Percentiles rank a stretch among this genome's conserved stretches.
These are phyloP conservation scores for Tragulus kanchil DNA, from an alignment of 2,113 vertebrate genomes.

Conservation along the genomic window DNA sequence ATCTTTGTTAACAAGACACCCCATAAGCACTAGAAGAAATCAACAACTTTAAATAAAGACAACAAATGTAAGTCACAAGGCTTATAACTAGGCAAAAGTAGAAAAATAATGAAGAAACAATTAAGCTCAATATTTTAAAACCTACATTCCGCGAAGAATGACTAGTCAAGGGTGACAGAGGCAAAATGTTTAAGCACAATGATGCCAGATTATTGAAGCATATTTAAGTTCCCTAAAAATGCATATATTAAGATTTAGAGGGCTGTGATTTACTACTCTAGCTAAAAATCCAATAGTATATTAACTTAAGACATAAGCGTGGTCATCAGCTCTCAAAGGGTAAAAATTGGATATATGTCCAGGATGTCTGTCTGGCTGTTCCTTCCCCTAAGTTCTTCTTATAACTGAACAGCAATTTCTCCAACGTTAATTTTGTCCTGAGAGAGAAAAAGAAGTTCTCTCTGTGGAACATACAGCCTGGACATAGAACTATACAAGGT, in stretches of 20 bases:
- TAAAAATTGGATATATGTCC: not conserved
- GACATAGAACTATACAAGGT: not conserved
- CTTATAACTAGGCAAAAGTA: not conserved
- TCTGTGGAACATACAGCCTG: not conserved
- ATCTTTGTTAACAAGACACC: not conserved
- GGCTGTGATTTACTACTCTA: not conserved
- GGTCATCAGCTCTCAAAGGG: not conserved
- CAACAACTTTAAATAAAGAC: not conserved
- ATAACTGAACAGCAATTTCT: not conserved
- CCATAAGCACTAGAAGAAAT: not conserved
- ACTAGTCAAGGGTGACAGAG: not conserved
- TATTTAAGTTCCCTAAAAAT: slow-evolving; percentile 17
- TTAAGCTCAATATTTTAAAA: not conserved
- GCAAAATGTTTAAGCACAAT: not conserved
- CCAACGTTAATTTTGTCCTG: not conserved
- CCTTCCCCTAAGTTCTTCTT: not conserved
- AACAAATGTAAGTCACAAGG: not conserved
- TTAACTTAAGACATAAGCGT: not conserved
- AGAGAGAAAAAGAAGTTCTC: not conserved
- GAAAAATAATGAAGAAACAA: not conserved
- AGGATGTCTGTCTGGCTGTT: not conserved
- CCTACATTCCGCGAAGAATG: not conserved
- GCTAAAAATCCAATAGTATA: slow-evolving; percentile 35
- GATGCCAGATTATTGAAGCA: not conserved
- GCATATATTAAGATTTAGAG: slow-evolving; percentile 19